Evolutionary conservation across 2,797 vertebrate species (phyloP), one percentile per base, ranked within the genome.

Genomic region (Manis crassicaudata): DNA sequence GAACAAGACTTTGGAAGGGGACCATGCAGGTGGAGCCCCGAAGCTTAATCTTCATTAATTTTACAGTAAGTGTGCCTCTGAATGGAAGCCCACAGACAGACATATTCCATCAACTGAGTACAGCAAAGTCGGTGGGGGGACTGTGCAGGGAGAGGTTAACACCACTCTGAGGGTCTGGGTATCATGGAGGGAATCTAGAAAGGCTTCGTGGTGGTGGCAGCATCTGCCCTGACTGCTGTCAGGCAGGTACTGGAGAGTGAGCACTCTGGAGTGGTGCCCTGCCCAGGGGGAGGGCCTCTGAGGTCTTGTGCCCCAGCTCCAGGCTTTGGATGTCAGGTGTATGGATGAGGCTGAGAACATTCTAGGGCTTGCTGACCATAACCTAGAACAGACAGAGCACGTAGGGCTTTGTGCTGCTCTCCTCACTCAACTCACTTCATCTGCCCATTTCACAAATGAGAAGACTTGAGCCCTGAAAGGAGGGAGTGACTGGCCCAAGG

Each of bases 281-380:
- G 0, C 54, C 52, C 0, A 0, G 29, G 14, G 79, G 27, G 32
- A 29, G 29, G 68, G 70, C 13, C 46, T 23, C 46, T 1, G 16
- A 54, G 25, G 23, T 4, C 72, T 56, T 2, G 27, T 72, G 60
- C 18, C n/a, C 25, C 0, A 35, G 60, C 52, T 20, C 27, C 40
- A 60, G 32, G n/a, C 11, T 52, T 27, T 7, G 1, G 5, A 12
- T 17, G 5, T 21, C 25, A 25, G 16, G 11, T 6, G 11, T 18
- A 0, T 18, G 72, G 23, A 16, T 4, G 50, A 83, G 72, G n/a
- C 16, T 0, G 0, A 27, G 52, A 54, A 23, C 52, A 46, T 67
- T 20, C 92, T 52, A 50, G 58, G 18, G 12, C 23, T n/a, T 40
- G 17, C 32, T 63, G 62, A 8, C 40, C 32, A 11, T 6, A 3